phyloP scores from a whole-genome alignment of 2,113 vertebrate species.

The Menura novaehollandiae region DNA sequence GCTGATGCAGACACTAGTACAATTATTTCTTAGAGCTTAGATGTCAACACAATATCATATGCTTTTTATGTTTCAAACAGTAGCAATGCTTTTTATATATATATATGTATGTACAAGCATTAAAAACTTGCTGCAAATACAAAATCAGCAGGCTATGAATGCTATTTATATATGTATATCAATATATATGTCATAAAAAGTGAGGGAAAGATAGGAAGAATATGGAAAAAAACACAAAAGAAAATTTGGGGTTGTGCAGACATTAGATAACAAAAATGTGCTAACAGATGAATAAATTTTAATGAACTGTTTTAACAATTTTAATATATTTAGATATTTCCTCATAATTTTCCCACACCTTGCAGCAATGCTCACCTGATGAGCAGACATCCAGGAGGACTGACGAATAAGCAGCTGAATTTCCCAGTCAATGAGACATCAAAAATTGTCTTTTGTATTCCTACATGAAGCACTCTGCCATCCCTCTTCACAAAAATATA shows the following conservation, averaged over 20 bases:
- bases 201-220: background rate
- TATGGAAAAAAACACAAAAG: background rate
- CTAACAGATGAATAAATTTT: background rate
- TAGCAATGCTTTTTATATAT: background rate
- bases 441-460: background rate
- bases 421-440: background rate
- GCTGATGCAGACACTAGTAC: background rate
- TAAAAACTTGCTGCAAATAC: background rate
- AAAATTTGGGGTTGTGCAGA: background rate
- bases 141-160: background rate
- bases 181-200: background rate
- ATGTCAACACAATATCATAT: background rate
- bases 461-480: background rate
- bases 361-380: slow-evolving; percentile 45
- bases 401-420: background rate
- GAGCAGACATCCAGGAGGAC: slow-evolving; percentile 3
- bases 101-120: background rate
- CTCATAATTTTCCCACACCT: background rate
- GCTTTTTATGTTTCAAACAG: background rate
- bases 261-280: background rate
- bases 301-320: background rate
- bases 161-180: background rate
- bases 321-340: background rate
- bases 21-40: background rate
- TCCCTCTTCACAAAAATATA: background rate